A percentile compares a stretch with the other conserved stretches of the same genome.
phyloP scores from a whole-genome alignment of 2,113 vertebrate genomes.

The Corvus moneduloides region DNA sequence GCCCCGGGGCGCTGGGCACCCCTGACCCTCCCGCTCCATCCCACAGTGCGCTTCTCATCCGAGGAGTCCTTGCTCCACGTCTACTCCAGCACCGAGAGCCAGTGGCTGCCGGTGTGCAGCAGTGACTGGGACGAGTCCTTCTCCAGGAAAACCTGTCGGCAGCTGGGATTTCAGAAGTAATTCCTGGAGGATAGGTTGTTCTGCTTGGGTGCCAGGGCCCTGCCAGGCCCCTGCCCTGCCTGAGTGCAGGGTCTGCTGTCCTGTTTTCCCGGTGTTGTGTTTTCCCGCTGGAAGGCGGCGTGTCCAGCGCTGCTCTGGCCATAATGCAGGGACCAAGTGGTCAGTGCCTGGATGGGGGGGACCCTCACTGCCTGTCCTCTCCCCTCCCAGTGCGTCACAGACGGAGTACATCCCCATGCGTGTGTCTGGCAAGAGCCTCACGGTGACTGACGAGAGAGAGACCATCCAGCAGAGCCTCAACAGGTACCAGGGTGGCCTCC shows the following conservation, averaged over 20 bases:
- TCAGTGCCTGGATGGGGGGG: background rate
- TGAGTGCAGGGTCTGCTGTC: rapidly evolving
- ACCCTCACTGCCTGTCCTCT: background rate
- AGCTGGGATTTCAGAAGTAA: constrained; percentile 79
- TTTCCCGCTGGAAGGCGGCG: rapidly evolving
- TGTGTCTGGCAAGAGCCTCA: constrained; percentile 48
- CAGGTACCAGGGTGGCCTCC: constrained; percentile 18
- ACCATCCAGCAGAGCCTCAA: constrained; percentile 76
- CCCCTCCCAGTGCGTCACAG: constrained; percentile 16
- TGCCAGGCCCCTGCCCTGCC: background rate
- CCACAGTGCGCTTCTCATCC: constrained; percentile 73
- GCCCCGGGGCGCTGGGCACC: rapidly evolving
- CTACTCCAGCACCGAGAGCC: constrained; percentile 64
- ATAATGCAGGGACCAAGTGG: rapidly evolving
- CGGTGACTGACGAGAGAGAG: background rate
- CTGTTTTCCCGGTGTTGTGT: background rate
- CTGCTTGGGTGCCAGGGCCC: rapidly evolving
- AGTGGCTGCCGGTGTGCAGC: constrained; percentile 78
- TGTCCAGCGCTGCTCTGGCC: background rate
- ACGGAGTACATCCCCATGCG: constrained; percentile 37
- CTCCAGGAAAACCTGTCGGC: constrained; percentile 73
- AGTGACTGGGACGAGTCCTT: constrained; percentile 58
- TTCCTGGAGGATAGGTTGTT: background rate
- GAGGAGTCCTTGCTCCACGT: constrained; percentile 74
- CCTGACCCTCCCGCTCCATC: background rate